These are phyloP conservation scores for Myrmecophaga tridactyla DNA, from an alignment of 2,113 vertebrate genomes.

Conservation along the genomic window DNA sequence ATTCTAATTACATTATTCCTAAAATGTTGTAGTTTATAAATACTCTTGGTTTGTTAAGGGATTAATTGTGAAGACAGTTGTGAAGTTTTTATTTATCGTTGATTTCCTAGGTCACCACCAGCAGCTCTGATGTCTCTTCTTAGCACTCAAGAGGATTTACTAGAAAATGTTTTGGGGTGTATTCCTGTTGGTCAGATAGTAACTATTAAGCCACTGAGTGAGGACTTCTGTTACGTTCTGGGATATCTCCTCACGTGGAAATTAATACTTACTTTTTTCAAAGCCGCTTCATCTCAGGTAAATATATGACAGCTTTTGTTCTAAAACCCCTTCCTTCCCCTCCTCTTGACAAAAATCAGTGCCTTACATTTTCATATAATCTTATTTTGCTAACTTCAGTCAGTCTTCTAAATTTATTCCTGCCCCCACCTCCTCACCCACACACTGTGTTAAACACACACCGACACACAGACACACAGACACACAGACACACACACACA, in stretches of 20 bases:
- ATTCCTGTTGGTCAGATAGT: constrained; percentile 94
- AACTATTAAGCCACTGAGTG: constrained; percentile 90
- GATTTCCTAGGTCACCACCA: constrained; percentile 90
- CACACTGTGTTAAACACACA: not conserved
- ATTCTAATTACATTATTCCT: too few relatives aligned
- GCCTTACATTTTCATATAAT: not conserved
- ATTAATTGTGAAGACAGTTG: not conserved
- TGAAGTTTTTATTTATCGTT: not conserved
- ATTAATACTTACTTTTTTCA: constrained; percentile 94
- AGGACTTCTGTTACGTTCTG: constrained; percentile 93
- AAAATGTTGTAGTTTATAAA: not conserved
- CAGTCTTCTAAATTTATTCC: not conserved
- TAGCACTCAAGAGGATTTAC: constrained; percentile 88
- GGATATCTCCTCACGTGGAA: constrained; percentile 98
- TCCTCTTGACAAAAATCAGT: not conserved
- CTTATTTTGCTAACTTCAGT: not conserved
- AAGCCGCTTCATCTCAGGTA: constrained; percentile 93
- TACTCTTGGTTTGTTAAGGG: not conserved
- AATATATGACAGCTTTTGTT: constrained; percentile 1
- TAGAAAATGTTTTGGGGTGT: constrained; percentile 90
- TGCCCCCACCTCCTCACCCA: not conserved
- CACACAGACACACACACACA: not conserved
- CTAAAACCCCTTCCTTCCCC: not conserved
- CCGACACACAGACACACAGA: not conserved
- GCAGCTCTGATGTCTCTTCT: constrained; percentile 91